Evolutionary conservation across 2,113 vertebrate genomes (phyloP), one percentile per base, ranked within the genome.

Genomic region (Cichladusa arquata): DNA sequence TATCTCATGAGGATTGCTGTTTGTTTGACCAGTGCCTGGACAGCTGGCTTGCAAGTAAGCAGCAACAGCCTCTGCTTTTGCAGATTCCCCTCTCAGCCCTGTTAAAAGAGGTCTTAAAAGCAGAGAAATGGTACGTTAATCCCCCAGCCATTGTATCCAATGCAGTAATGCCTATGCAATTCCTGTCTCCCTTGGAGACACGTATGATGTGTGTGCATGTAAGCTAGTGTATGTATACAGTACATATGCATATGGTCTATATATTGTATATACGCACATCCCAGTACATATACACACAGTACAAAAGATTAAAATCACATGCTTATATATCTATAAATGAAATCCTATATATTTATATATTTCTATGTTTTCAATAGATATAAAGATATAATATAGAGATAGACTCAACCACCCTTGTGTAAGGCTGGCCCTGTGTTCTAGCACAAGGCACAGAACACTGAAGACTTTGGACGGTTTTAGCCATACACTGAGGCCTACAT

Each of bases 291-390:
- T 96, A 97, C 97, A 96, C 97, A 94, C 97, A 97, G 87, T 98
- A 89, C 94, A 97, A 96, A 96, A 97, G 94, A 97, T 86, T 84
- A 87, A 95, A 98, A 97, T 98, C 97, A 97, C 97, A 9, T 97
- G 92, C 93, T 97, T 98, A 98, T 98, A 96, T 97, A 98, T 98
- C 97, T 98, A 98, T 97, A 98, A 98, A 98, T 97, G 96, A 98
- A 98, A 98, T 97, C 96, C 94, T 98, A 97, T 98, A 98, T 98
- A 98, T 98, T 98, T 98, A 98, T 98, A 98, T 98, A 98, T 98
- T 97, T 98, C 96, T 98, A 98, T 98, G 97, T 98, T 98, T 97
- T 98, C 97, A 12, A 97, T 97, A 97, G 97, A 98, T 98, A 96
- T 97, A 98, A 98, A 98, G 92, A 97, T 96, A 98, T 97, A 97